Evolutionary conservation across 2,113 vertebrate species (phyloP).

Genomic region (Sisor rabdophorus): DNA sequence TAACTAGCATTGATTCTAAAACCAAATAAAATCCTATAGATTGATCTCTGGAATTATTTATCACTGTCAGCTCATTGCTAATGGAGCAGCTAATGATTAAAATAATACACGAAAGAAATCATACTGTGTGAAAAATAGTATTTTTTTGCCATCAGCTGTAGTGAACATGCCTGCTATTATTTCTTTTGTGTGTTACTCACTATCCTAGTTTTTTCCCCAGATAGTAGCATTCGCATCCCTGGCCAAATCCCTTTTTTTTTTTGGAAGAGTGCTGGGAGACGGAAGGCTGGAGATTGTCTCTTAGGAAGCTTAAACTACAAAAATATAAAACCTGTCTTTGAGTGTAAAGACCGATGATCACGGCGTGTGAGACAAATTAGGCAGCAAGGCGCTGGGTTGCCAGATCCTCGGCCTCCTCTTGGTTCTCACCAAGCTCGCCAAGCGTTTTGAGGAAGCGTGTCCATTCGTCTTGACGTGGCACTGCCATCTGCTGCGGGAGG

Average conservation of each 20-base stretch:
- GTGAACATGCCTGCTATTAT: not conserved
- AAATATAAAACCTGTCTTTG: not conserved
- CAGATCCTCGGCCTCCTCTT: conserved; percentile 92
- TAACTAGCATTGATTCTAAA: not conserved
- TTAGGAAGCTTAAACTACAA: not conserved
- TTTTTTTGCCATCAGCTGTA: not conserved
- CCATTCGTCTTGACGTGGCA: conserved; percentile 94
- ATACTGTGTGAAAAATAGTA: not conserved
- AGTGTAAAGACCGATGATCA: not conserved
- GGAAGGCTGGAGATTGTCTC: conserved; percentile 30
- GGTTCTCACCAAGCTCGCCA: conserved; percentile 91
- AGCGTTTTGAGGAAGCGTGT: conserved; percentile 89
- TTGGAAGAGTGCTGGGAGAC: not conserved
- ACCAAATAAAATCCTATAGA: no score
- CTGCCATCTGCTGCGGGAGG: conserved; percentile 84
- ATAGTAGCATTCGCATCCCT: not conserved
- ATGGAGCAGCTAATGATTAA: not conserved
- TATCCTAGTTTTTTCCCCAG: not conserved
- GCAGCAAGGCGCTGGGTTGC: conserved; percentile 76
- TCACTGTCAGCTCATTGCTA: not conserved
- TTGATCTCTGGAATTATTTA: not conserved
- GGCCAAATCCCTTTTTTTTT: not conserved
- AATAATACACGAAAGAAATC: not conserved
- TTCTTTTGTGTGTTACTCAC: not conserved
- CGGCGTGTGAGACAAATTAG: conserved; percentile 38